Evolutionary conservation across 1,140 invertebrate genomes (phyloP).

Genomic region (Drosophila chauvacae): DNA sequence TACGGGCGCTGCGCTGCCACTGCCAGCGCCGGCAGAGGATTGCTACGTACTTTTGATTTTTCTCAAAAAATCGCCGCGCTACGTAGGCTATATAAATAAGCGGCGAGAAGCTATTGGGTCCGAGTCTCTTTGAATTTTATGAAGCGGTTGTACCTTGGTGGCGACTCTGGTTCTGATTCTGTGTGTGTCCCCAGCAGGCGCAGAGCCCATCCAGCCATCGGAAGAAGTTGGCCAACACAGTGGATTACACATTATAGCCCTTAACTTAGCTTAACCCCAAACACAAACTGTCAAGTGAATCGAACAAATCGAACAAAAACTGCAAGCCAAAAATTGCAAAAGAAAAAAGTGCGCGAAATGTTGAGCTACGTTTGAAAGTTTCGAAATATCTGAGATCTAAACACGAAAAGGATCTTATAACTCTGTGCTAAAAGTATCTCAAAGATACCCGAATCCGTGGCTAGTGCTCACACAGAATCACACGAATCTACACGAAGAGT

Average conservation of each 20-base stretch:
- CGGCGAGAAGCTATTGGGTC: constrained; percentile 83
- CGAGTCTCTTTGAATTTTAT: constrained; percentile 85
- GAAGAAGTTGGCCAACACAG: constrained; percentile 35
- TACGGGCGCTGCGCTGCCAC: constrained; percentile 13
- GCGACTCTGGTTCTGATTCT: constrained; percentile 27
- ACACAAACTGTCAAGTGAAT: constrained; percentile 46
- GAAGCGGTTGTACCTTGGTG: constrained; percentile 84
- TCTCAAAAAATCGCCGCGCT: constrained; percentile 74
- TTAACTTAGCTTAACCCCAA: constrained; percentile 1
- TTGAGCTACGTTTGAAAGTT: constrained; percentile 47
- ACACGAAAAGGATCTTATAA: constrained; percentile 59
- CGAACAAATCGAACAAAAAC: constrained; percentile 41
- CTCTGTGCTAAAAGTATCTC: constrained; percentile 56
- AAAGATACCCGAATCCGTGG: constrained; percentile 42
- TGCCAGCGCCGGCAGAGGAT: constrained; percentile 30
- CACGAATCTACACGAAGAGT: constrained; percentile 20
- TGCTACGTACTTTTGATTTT: constrained; percentile 69
- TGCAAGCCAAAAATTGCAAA: constrained; percentile 8
- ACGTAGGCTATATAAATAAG: constrained; percentile 85
- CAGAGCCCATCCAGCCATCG: constrained; percentile 16
- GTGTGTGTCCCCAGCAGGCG: constrained; percentile 17
- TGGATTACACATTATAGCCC: constrained; percentile 56
- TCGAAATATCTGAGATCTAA: neutral
- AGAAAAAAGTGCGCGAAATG: constrained; percentile 70
- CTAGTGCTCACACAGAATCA: constrained; percentile 50